These are phyloP conservation scores for Drosophila insularis DNA, from an alignment of 1,140 invertebrate genomes.

Conservation along the genomic window DNA sequence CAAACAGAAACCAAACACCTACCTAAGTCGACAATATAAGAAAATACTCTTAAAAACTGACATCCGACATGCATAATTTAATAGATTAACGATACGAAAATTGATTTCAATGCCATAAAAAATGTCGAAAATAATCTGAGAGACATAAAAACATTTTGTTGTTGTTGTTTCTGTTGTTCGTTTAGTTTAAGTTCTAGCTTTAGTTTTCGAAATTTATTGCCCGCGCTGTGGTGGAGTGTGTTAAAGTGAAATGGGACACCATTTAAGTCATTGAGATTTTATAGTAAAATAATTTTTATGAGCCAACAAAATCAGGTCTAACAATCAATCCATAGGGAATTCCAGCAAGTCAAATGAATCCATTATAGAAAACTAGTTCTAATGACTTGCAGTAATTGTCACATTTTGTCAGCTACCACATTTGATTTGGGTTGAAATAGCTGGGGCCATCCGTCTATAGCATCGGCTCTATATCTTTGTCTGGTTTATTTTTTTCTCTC, in stretches of 20 bases:
- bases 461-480: constrained; percentile 12
- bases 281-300: constrained; percentile 71
- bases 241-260: constrained; percentile 64
- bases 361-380: constrained; percentile 41
- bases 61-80: constrained; percentile 78
- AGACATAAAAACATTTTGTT: constrained; percentile 44
- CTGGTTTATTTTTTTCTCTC: constrained; percentile 30
- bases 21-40: constrained; percentile 25
- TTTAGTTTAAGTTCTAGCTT: constrained; percentile 8
- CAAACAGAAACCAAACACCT: constrained; percentile 16
- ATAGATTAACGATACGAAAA: constrained; percentile 79
- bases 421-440: constrained; percentile 59
- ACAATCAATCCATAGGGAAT: constrained; percentile 45
- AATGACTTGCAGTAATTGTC: constrained; percentile 66
- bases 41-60: constrained; percentile 53
- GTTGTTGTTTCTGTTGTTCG: constrained; percentile 9
- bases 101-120: constrained; percentile 77
- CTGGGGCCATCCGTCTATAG: not conserved
- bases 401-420: constrained; percentile 72
- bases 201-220: constrained; percentile 45
- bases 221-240: constrained; percentile 25
- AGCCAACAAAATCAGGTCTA: constrained; percentile 55
- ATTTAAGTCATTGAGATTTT: constrained; percentile 76
- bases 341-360: constrained; percentile 41
- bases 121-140: constrained; percentile 69